Conservation (phyloP, 2,888 invertebrate genomes). For the Tinea pellionella region DNA sequence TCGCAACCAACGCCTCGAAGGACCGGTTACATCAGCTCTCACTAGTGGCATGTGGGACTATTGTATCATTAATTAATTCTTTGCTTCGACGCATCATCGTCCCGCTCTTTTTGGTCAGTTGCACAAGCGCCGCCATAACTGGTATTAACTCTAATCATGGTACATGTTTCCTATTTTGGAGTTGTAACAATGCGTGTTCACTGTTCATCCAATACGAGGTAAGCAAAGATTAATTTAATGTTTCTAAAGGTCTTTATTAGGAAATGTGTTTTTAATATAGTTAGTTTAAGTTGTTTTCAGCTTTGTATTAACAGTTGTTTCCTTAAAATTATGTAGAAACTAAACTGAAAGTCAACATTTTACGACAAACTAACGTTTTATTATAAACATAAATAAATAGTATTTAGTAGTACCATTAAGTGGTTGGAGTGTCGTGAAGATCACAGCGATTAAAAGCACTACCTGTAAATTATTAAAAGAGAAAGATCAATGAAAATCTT, state of each 20-base stretch:
- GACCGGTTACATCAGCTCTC: conserved; percentile 30
- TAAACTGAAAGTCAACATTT: background rate
- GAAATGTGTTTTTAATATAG: too few species aligned
- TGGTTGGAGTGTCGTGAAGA: background rate
- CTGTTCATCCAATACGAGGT: background rate
- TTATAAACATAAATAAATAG: background rate
- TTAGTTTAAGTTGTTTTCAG: too few species aligned
- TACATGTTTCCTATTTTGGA: background rate
- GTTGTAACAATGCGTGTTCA: background rate
- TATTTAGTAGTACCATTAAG: background rate
- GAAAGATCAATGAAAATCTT: background rate
- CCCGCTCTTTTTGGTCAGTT: background rate
- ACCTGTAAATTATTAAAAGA: background rate
- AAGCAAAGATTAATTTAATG: too few species aligned
- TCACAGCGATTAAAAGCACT: background rate
- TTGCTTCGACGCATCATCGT: conserved; percentile 22
- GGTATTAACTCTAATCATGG: background rate
- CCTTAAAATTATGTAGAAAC: too few species aligned
- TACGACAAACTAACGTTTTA: background rate
- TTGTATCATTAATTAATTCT: conserved; percentile 41
- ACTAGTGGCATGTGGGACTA: conserved; percentile 15
- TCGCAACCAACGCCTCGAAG: conserved; percentile 10
- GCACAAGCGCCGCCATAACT: conserved; percentile 7
- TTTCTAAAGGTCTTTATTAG: too few species aligned
- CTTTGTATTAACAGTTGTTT: too few species aligned